Evolutionary conservation across 2,797 vertebrate species (phyloP).

Genomic region (Cephalopachus bancanus): DNA sequence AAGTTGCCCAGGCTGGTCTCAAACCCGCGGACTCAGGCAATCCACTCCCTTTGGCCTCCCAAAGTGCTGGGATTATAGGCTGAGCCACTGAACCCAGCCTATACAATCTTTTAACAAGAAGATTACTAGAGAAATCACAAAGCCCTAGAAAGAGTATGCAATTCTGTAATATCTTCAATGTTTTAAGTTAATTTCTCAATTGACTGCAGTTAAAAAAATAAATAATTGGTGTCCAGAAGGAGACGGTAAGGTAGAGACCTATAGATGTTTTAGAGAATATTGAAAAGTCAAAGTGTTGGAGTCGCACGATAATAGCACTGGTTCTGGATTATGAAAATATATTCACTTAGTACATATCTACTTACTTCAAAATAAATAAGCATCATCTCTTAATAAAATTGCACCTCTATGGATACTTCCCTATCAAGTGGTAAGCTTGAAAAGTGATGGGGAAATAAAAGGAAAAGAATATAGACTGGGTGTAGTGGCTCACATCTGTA

Average conservation of each 20-base stretch:
- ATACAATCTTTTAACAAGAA: conserved; percentile 1
- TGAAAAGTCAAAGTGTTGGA: background rate
- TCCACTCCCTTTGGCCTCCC: too few species aligned
- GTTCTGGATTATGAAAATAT: background rate
- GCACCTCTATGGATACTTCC: background rate
- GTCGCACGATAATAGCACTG: background rate
- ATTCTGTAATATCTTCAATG: background rate
- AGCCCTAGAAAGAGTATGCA: background rate
- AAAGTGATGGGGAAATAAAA: background rate
- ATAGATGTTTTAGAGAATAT: background rate
- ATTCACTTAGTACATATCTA: background rate
- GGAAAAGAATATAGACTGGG: background rate
- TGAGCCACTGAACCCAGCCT: too few species aligned
- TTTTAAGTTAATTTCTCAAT: background rate
- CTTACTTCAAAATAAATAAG: conserved; percentile 34
- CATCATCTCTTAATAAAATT: background rate
- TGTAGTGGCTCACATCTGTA: too few species aligned
- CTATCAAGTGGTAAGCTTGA: background rate
- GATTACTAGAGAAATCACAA: conserved; percentile 33
- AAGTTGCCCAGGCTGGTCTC: too few species aligned
- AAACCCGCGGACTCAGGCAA: too few species aligned
- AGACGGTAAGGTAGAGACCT: background rate
- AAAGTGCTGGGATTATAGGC: too few species aligned
- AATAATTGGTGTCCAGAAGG: background rate
- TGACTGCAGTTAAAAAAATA: background rate